Percentiles rank a stretch among this genome's conserved stretches.
phyloP scores from a whole-genome alignment of 2,797 vertebrate genomes.

The Zenarchopterus dispar region DNA sequence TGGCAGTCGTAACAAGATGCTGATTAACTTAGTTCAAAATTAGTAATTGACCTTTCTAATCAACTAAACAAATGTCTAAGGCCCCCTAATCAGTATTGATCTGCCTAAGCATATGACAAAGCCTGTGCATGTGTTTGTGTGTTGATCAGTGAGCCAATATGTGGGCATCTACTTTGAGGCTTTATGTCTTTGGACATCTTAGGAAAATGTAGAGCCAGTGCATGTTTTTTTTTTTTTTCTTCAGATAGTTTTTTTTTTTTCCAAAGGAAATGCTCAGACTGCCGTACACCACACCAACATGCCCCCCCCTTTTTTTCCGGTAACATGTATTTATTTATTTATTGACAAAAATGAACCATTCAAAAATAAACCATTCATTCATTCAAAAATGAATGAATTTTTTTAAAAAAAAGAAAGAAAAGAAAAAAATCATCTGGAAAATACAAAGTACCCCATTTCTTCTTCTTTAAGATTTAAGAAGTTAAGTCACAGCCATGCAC shows the following conservation, averaged over 20 bases:
- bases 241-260: too few relatives aligned
- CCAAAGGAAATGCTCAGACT: too few relatives aligned
- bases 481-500: too few relatives aligned
- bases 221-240: too few relatives aligned
- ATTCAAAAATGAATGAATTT: too few relatives aligned
- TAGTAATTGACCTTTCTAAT: slow-evolving; percentile 91
- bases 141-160: slow-evolving; percentile 9
- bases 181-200: not conserved
- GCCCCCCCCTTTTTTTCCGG: too few relatives aligned
- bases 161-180: not conserved
- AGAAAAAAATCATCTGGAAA: not conserved
- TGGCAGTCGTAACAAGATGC: slow-evolving; percentile 82
- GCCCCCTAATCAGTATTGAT: slow-evolving; percentile 88
- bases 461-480: too few relatives aligned
- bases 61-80: slow-evolving; percentile 88
- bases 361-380: too few relatives aligned
- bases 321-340: too few relatives aligned
- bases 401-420: not conserved
- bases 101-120: slow-evolving; percentile 66
- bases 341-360: too few relatives aligned
- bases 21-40: slow-evolving; percentile 90
- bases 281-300: too few relatives aligned
- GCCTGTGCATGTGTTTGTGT: slow-evolving; percentile 36
- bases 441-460: too few relatives aligned
- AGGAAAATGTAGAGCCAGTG: not conserved